Evolutionary conservation across 2,113 vertebrate species (phyloP), one percentile per base, ranked within the genome.

Genomic region (Sylvia atricapilla): DNA sequence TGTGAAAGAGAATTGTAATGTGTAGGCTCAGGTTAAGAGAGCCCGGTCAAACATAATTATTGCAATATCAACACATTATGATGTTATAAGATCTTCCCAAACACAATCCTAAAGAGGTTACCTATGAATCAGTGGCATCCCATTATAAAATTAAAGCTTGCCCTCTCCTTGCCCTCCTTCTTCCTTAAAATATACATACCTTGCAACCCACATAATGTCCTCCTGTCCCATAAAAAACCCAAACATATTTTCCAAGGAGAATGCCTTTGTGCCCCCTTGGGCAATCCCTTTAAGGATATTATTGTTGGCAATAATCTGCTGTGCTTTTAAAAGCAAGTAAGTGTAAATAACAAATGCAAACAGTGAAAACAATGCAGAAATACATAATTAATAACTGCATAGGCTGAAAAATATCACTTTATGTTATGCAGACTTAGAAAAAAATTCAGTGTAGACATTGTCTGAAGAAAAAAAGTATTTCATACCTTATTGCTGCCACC

Each of bases 401-500:
- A 50, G 73, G 53, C 44, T 89, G 86, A 23, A 30, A 37, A 92
- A 95, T 66, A 28, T 55, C 0, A 68, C 63, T 88, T 93, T 41
- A 52, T 79, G 50, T 62, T 94, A 46, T 24, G 15, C 37, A 74
- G 39, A 52, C 41, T 55, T 72, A 90, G 59, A 92, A 87, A 53
- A 94, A 83, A 91, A 80, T 68, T 75, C 64, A 88, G 19, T 64
- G 73, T 58, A 79, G 67, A 79, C 67, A 87, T 21, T 78, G n/a
- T 82, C 82, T 89, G 53, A 70, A 95, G 47, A 91, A 69, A 56
- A n/a, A 74, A 52, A 21, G 47, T 92, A 67, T 74, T 95, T 76
- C 85, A 46, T 87, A 69, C 78, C 67, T 92, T 95, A 53, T 70
- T 92, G 87, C 35, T 85, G 73, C 46, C 76, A 96, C 43, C 55